Evolutionary conservation across 1,140 invertebrate species (phyloP).

Genomic region (Grapholita molesta): DNA sequence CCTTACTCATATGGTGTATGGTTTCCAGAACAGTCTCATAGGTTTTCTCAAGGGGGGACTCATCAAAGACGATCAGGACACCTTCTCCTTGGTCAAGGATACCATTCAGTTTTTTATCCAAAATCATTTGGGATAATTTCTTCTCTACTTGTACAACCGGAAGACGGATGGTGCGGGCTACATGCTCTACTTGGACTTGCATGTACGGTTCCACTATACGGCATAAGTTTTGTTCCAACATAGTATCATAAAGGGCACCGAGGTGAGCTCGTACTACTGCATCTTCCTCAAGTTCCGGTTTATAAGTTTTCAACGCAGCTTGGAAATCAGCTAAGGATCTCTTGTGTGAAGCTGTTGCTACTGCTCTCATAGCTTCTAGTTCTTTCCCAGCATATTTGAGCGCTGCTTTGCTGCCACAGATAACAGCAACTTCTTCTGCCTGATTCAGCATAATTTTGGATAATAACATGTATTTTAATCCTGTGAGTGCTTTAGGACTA

Average conservation of each 20-base stretch:
- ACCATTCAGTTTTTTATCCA: constrained; percentile 98
- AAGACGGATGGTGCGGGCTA: constrained; percentile 86
- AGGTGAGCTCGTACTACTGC: constrained; percentile 97
- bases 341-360: constrained; percentile 97
- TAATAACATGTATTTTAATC: constrained; percentile 99
- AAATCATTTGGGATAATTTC: constrained; percentile 99
- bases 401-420: constrained; percentile 97
- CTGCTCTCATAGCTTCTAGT: constrained; percentile 98
- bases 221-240: constrained; percentile 99
- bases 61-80: constrained; percentile 98
- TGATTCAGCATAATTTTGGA: constrained; percentile 99
- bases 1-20: constrained; percentile 99
- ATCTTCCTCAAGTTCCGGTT: constrained; percentile 96
- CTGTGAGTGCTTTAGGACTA: constrained; percentile 92
- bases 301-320: constrained; percentile 90
- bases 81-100: constrained; percentile 98
- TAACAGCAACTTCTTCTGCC: constrained; percentile 97
- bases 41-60: constrained; percentile 95
- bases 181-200: constrained; percentile 91
- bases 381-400: constrained; percentile 97
- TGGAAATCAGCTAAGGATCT: constrained; percentile 96
- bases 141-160: constrained; percentile 96
- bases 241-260: constrained; percentile 97
- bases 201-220: constrained; percentile 99
- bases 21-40: constrained; percentile 98